Evolutionary conservation across 1,140 invertebrate genomes (phyloP).

Genomic region (Drosophila cardini): DNA sequence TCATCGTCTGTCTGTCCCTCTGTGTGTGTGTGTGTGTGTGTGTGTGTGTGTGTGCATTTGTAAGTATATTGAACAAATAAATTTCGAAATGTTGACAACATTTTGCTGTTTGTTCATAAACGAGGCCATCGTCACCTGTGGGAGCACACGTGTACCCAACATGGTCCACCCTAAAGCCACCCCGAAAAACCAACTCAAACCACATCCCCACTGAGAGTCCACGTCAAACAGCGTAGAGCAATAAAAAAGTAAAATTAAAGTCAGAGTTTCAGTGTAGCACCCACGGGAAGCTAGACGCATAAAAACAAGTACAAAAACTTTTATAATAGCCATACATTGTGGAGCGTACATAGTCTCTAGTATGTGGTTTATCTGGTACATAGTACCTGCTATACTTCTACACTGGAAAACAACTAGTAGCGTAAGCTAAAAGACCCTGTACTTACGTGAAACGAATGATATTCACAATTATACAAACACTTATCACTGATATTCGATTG

Average conservation of each 20-base stretch:
- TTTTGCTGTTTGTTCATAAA: constrained; percentile 83
- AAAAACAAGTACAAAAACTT: constrained; percentile 71
- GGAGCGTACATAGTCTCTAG: constrained; percentile 7
- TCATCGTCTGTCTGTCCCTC: constrained; percentile 52
- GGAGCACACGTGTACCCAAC: constrained; percentile 62
- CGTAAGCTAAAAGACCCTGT: no score
- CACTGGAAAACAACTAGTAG: neutral
- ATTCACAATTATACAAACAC: no score
- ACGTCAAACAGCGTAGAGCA: constrained; percentile 33
- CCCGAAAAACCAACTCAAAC: constrained; percentile 15
- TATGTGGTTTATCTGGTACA: constrained; percentile 11
- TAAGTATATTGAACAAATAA: constrained; percentile 81
- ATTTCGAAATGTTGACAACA: constrained; percentile 83
- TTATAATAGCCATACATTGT: constrained; percentile 70
- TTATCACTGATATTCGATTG: no score
- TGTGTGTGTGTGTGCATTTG: constrained; percentile 40
- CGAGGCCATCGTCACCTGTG: constrained; percentile 82
- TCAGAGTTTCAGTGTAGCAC: constrained; percentile 40
- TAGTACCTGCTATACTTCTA: neutral
- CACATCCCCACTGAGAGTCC: constrained; percentile 23
- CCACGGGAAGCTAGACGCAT: constrained; percentile 60
- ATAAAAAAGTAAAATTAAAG: constrained; percentile 67
- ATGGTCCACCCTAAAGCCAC: constrained; percentile 12
- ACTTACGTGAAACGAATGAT: no score
- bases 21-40: constrained; percentile 25